Conservation (phyloP, 2,797 vertebrate genomes). For the Prionace glauca region DNA sequence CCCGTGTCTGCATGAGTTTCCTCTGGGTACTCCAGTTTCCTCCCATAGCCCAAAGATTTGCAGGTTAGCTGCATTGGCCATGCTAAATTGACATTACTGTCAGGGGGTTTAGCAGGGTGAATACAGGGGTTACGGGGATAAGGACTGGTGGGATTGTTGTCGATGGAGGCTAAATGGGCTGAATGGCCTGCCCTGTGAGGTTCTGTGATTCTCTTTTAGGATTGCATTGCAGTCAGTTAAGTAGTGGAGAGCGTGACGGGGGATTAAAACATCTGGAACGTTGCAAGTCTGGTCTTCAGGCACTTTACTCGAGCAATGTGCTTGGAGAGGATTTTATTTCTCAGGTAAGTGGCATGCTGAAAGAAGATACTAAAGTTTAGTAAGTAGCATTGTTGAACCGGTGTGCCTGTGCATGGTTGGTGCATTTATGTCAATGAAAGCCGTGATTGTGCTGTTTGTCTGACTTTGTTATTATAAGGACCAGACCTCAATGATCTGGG, state of each 20-base stretch:
- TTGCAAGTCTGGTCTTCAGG: background rate
- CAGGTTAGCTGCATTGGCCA: too few species aligned
- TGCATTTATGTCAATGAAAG: background rate
- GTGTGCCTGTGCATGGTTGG: background rate
- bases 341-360: background rate
- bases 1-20: too few species aligned
- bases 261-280: background rate
- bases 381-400: background rate
- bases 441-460: background rate
- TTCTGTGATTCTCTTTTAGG: too few species aligned
- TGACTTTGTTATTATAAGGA: slow-evolving; percentile 1
- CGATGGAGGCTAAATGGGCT: too few species aligned
- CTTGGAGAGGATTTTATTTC: background rate
- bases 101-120: too few species aligned
- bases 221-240: background rate
- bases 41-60: too few species aligned
- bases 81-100: too few species aligned
- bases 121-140: too few species aligned
- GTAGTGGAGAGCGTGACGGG: too few species aligned
- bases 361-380: background rate
- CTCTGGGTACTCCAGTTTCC: too few species aligned
- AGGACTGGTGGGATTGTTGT: too few species aligned
- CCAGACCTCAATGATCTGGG: background rate
- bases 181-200: too few species aligned
- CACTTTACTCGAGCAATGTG: background rate